phyloP scores from a whole-genome alignment of 2,113 vertebrate genomes.

The Silurus glanis region DNA sequence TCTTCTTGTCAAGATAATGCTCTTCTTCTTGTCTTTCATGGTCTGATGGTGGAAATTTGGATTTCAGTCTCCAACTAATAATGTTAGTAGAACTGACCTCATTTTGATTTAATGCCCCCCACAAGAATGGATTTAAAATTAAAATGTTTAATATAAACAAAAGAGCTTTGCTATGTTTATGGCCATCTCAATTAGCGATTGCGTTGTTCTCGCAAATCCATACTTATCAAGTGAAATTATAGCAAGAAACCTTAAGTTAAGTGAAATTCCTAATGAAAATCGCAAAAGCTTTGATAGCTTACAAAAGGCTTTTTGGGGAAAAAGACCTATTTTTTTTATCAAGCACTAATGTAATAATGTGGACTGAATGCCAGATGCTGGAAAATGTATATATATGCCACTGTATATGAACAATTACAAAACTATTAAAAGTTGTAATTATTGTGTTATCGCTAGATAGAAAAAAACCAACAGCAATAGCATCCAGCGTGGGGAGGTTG shows the following conservation, averaged over 20 bases:
- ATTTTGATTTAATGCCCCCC: neutral
- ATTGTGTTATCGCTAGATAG: neutral
- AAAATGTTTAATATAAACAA: neutral
- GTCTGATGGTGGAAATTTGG: slow-evolving; percentile 3
- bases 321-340: neutral
- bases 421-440: neutral
- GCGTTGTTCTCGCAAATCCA: neutral
- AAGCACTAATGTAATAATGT: neutral
- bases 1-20: neutral
- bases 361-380: neutral
- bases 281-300: neutral
- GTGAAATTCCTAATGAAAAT: neutral
- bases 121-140: neutral
- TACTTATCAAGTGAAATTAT: neutral
- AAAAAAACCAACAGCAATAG: neutral
- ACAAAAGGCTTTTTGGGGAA: neutral
- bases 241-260: neutral
- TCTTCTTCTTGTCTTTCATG: neutral
- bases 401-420: neutral
- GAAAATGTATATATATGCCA: neutral
- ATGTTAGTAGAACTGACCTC: neutral
- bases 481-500: no score
- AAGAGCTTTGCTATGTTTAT: neutral
- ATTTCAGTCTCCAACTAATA: neutral
- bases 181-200: neutral